Conservation (phyloP, 2,888 invertebrate species). For the Troides aeacus region DNA sequence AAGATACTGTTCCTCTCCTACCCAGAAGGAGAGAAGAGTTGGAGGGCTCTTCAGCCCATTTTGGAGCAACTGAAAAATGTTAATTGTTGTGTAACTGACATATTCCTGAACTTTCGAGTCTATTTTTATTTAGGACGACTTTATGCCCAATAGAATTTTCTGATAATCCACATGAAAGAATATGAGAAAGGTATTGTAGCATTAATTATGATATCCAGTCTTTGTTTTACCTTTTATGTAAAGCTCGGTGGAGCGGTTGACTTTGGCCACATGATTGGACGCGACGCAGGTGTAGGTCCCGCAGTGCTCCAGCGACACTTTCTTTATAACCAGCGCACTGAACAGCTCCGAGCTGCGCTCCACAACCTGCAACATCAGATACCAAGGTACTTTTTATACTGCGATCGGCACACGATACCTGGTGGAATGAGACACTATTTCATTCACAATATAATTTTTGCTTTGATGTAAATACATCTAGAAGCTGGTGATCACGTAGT, state of each 20-base stretch:
- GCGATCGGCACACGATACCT: too few species aligned
- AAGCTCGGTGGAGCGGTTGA: conserved; percentile 84
- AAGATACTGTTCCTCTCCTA: conserved; percentile 84
- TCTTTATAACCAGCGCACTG: conserved; percentile 85
- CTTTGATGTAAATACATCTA: too few species aligned
- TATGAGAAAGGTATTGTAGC: too few species aligned
- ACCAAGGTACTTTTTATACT: not conserved
- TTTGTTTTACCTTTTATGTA: conserved; percentile 83
- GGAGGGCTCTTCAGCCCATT: conserved; percentile 86
- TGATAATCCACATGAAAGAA: too few species aligned
- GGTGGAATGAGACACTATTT: too few species aligned
- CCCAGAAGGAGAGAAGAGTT: conserved; percentile 87
- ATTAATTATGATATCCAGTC: not conserved
- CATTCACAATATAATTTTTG: too few species aligned
- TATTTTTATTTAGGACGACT: too few species aligned
- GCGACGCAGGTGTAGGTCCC: conserved; percentile 87
- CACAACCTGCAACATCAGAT: conserved; percentile 69
- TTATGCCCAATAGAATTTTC: too few species aligned
- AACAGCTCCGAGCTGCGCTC: conserved; percentile 85
- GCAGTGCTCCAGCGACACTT: conserved; percentile 84
- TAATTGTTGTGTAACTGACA: too few species aligned
- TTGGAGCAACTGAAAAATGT: conserved; percentile 84
- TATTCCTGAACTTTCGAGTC: too few species aligned
- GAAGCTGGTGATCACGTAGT: too few species aligned
- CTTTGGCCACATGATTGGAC: conserved; percentile 85